These are phyloP conservation scores for Anticlea derivata DNA, from an alignment of 2,888 invertebrate species.

Conservation along the genomic window DNA sequence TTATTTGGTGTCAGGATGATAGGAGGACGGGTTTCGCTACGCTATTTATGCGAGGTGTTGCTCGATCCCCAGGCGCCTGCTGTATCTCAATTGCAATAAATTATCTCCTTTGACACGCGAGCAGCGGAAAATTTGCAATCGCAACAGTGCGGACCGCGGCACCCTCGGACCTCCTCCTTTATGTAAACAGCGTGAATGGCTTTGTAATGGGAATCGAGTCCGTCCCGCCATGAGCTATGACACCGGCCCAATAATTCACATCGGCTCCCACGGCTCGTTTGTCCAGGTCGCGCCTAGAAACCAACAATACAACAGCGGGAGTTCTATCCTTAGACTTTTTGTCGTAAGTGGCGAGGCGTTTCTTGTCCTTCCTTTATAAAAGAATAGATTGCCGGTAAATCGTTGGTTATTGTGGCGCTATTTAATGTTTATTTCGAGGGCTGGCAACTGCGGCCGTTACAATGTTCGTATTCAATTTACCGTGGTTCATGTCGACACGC, in stretches of 20 bases:
- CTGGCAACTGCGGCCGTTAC: constrained; percentile 61
- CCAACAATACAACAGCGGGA: constrained; percentile 78
- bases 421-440: constrained; percentile 75
- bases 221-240: constrained; percentile 68
- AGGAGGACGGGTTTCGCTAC: constrained; percentile 55
- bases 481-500: constrained; percentile 69
- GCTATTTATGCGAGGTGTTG: constrained; percentile 73
- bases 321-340: constrained; percentile 77
- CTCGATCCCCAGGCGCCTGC: constrained; percentile 63
- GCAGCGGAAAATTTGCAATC: constrained; percentile 78
- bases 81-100: constrained; percentile 78
- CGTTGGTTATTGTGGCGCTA: constrained; percentile 74
- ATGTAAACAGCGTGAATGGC: constrained; percentile 77
- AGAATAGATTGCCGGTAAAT: constrained; percentile 83
- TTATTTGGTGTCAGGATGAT: constrained; percentile 66
- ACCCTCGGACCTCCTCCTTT: constrained; percentile 65
- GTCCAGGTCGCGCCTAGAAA: constrained; percentile 73
- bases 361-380: constrained; percentile 70
- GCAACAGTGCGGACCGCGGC: constrained; percentile 55
- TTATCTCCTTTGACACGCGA: constrained; percentile 75
- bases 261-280: constrained; percentile 73
- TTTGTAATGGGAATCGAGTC: constrained; percentile 74
- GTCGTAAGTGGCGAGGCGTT: constrained; percentile 79
- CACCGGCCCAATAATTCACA: constrained; percentile 74
- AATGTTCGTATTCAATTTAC: constrained; percentile 74